Evolutionary conservation across 2,888 invertebrate species (phyloP), one percentile per base, ranked within the genome.

Genomic region (Dromius quadrimaculatus): DNA sequence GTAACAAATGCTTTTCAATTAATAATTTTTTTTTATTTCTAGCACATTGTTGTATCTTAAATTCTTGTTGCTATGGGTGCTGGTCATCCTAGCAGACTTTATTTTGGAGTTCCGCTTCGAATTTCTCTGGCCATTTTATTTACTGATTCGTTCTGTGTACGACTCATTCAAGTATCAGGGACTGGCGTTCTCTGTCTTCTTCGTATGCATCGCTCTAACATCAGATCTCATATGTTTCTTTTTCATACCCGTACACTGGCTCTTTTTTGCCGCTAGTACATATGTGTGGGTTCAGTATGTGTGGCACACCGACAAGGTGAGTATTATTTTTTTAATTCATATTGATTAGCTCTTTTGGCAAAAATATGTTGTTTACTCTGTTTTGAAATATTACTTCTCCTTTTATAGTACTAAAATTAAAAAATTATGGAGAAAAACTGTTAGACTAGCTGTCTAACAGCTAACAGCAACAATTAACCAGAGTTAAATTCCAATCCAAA

Each of bases 251-350:
- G 92, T 97, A 78, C 95, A 97, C 84, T 97, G 97, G 92, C 88
- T 97, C 82, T 96, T 98, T 85, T 97, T 98, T 83, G 94, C 95
- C 73, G 98, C 98, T 79, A 97, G 97, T 85, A 97, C 97, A 79
- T 98, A 98, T 84, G 97, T 98, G 74, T 98, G 97, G 97, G 94
- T 98, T 80, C 97, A 98, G 84, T 97, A 95, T 83, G 94, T 97
- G 75, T 98, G 97, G 97, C 95, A 95, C 84, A 95, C 96, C 88
- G 96, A 97, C 93, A 82, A 85, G 76, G 62, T 62, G 22, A 59
- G 9, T 38, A 17, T 45, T 71, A 43, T 38, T 57, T 41, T 9
- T 43, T 2, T 50, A 28, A 45, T 36, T 32, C n/a, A n/a, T n/a
- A n/a, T n/a, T n/a, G n/a, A n/a, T n/a, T n/a, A n/a, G n/a, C n/a